Base-by-base conservation (phyloP, 2,888 invertebrate species). In the Calephelis perditalis region DNA sequence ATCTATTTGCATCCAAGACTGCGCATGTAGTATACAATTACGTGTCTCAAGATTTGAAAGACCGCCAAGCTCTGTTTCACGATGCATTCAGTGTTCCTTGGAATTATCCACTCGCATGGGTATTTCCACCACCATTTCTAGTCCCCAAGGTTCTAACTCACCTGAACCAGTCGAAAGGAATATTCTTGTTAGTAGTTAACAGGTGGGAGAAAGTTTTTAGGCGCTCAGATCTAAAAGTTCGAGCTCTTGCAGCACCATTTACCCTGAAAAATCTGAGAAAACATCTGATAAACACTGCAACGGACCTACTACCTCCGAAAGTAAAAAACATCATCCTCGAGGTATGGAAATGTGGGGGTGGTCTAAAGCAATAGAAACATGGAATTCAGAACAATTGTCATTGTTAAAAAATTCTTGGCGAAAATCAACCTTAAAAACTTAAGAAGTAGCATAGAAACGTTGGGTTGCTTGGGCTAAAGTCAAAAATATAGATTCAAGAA, bases 271-370 rank as follows among this genome's bases (percentile, higher is more conserved):
- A 70, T 40, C 63, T 74, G 37, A 11, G 35, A 1, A 45, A 58
- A n/a, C 26, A 62, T 7, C 61, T 71, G 7, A 56, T 68, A 12
- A 70, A 71, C 56, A 44, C 63, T 1, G 11, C 10, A 3, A 68
- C 69, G 7, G 58, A 59, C 0, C 56, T 1, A 1, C 63, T 65
- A 0, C 69, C 67, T 0, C 63, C 63, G 7, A 55, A 63, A 12
- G 61, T 65, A 9, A 37, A 65, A n/a, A 8, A 65, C 1, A 36
- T 71, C n/a, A 8, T 7, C n/a, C 62, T 72, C 59, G 62, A 65
- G 58, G 67, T 62, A 12, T 72, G 70, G 68, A 64, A 36, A 62
- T 58, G 69, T 62, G 66, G 57, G 68, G 69, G 66, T 69, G 70
- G 70, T 47, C 59, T 54, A 46, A 59, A 15, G 12, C 40, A 46